A percentile compares a stretch with the other conserved stretches of the same genome.
These are phyloP conservation scores for Amphipoea oculea DNA, from an alignment of 2,888 invertebrate species.

Conservation along the genomic window DNA sequence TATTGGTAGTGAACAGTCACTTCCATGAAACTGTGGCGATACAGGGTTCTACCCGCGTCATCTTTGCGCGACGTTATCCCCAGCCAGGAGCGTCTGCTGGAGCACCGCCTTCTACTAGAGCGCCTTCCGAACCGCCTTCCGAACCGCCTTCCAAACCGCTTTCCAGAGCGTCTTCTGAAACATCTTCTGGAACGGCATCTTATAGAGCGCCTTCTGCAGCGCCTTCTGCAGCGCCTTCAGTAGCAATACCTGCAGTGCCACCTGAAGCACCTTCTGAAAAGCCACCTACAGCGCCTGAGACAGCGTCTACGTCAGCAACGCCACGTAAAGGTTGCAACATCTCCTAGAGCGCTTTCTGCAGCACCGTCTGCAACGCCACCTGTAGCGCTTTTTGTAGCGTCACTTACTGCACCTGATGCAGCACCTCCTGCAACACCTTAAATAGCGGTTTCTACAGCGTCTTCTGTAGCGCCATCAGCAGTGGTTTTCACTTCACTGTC, in stretches of 20 bases:
- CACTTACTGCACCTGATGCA: too few species aligned
- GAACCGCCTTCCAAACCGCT: background rate
- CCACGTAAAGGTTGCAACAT: background rate
- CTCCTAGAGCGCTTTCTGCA: background rate
- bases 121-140: background rate
- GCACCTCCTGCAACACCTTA: too few species aligned
- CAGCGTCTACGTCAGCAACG: background rate
- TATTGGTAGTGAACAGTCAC: constrained; percentile 71
- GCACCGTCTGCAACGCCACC: background rate
- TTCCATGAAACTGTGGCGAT: background rate
- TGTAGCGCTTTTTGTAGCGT: too few species aligned
- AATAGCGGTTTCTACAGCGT: background rate
- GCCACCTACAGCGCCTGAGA: background rate
- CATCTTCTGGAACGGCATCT: background rate
- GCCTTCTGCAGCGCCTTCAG: background rate
- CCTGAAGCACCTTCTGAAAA: background rate
- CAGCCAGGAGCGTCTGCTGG: too few species aligned
- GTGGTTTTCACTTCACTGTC: background rate
- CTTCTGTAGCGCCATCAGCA: too few species aligned
- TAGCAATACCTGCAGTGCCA: background rate
- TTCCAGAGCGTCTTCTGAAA: background rate
- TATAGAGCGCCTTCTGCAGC: background rate
- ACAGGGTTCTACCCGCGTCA: background rate
- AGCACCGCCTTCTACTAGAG: background rate
- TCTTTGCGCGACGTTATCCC: background rate